Conservation (phyloP, 2,888 invertebrate species). For the Ormia ochracea region DNA sequence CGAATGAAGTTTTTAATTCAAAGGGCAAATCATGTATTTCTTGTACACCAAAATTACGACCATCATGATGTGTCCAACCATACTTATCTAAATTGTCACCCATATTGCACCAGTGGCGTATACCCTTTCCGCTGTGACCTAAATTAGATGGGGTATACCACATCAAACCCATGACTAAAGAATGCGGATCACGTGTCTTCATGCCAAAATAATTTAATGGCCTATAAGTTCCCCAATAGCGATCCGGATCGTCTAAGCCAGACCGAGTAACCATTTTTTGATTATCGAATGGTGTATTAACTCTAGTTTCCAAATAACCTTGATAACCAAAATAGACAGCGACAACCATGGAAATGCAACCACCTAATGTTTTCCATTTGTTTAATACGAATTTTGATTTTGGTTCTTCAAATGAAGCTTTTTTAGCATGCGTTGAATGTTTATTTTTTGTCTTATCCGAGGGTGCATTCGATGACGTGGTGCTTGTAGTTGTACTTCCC, state of each 20-base stretch:
- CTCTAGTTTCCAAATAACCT: slow-evolving; percentile 91
- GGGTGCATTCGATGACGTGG: slow-evolving; percentile 44
- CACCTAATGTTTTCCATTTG: slow-evolving; percentile 81
- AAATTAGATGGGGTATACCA: slow-evolving; percentile 91
- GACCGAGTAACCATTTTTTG: slow-evolving; percentile 85
- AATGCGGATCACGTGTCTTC: slow-evolving; percentile 91
- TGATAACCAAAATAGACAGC: slow-evolving; percentile 86
- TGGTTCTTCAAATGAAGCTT: slow-evolving; percentile 58
- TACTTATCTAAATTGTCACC: slow-evolving; percentile 87
- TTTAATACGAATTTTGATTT: slow-evolving; percentile 71
- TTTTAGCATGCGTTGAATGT: slow-evolving; percentile 37
- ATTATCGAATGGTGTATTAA: slow-evolving; percentile 89
- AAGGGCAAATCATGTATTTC: slow-evolving; percentile 89
- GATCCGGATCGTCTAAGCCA: slow-evolving; percentile 85
- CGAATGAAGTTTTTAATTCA: slow-evolving; percentile 88
- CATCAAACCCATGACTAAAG: slow-evolving; percentile 95
- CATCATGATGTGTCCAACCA: slow-evolving; percentile 96
- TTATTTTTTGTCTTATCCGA: slow-evolving; percentile 36
- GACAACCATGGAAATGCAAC: slow-evolving; percentile 81
- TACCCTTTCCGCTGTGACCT: slow-evolving; percentile 84
- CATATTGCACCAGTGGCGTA: slow-evolving; percentile 95
- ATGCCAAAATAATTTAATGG: slow-evolving; percentile 93
- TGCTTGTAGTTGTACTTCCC: slow-evolving; percentile 52
- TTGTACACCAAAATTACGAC: slow-evolving; percentile 92
- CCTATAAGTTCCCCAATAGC: slow-evolving; percentile 96